Evolutionary conservation across 64 coral and sea anemone species (phyloP).

Genomic region (Trachythela sp.): DNA sequence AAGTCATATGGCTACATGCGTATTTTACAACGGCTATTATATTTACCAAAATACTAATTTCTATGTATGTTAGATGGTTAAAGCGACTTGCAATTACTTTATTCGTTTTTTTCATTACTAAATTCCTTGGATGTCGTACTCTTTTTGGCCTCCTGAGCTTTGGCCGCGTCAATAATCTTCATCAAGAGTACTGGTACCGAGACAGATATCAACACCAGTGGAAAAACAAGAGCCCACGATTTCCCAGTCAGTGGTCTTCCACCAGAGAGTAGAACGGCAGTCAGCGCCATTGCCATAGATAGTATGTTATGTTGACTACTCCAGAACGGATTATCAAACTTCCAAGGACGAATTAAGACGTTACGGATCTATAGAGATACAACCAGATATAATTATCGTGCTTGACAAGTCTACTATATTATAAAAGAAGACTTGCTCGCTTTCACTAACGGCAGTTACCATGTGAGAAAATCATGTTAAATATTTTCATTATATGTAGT

Average conservation of each 20-base stretch:
- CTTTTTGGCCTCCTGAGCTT: background rate
- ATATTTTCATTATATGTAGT: too few species aligned
- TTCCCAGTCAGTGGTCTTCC: constrained; percentile 9
- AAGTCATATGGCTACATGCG: too few species aligned
- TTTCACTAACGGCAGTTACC: too few species aligned
- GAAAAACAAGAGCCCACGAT: constrained; percentile 17
- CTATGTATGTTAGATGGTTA: too few species aligned
- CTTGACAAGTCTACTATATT: background rate
- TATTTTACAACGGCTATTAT: too few species aligned
- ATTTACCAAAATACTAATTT: too few species aligned
- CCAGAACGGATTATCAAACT: constrained; percentile 14
- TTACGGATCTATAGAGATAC: background rate
- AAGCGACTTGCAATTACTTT: too few species aligned
- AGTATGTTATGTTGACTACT: background rate
- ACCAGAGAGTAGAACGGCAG: background rate
- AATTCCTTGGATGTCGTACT: too few species aligned
- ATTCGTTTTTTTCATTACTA: too few species aligned
- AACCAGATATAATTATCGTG: background rate
- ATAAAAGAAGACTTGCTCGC: too few species aligned
- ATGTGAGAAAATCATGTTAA: too few species aligned
- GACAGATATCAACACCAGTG: background rate
- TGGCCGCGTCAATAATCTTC: background rate
- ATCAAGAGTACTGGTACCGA: background rate
- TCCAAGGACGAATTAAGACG: constrained; percentile 21
- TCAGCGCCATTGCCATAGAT: constrained; percentile 14